Percentiles rank a stretch among this genome's conserved stretches.
phyloP scores from a whole-genome alignment of 1,140 invertebrate genomes.

The Sipha flava region DNA sequence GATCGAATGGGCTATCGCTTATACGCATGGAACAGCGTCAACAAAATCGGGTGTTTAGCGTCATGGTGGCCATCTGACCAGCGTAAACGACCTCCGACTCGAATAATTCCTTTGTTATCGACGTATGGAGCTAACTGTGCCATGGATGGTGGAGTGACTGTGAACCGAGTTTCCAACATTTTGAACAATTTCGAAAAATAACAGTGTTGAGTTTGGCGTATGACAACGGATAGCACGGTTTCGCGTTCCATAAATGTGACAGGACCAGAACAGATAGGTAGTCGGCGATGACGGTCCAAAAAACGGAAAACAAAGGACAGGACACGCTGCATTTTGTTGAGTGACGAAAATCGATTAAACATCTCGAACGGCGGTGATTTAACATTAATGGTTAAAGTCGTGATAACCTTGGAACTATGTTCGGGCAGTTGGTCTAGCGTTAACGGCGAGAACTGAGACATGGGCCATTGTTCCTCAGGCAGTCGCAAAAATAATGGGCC shows the following conservation, averaged over 20 bases:
- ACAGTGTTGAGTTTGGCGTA: background rate
- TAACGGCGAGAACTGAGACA: too few species aligned
- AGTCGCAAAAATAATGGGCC: background rate
- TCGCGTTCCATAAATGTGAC: background rate
- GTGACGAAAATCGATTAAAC: background rate
- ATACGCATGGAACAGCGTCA: too few species aligned
- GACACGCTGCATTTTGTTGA: background rate
- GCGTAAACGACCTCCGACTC: constrained; percentile 28
- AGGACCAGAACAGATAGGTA: background rate
- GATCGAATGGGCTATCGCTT: too few species aligned
- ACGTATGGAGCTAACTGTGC: too few species aligned
- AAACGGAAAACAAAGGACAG: background rate
- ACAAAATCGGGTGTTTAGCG: constrained; percentile 36
- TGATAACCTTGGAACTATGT: too few species aligned
- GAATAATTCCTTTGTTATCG: too few species aligned
- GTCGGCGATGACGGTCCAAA: background rate
- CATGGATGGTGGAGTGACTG: too few species aligned
- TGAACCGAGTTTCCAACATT: too few species aligned
- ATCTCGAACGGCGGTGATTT: too few species aligned
- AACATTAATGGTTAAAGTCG: too few species aligned
- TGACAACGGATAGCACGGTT: background rate
- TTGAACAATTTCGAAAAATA: too few species aligned
- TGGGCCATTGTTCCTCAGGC: background rate
- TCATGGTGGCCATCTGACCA: background rate
- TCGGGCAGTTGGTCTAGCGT: background rate